These are phyloP conservation scores for Oceanodroma leucorhoa DNA, from an alignment of 2,797 vertebrate species.

Conservation along the genomic window DNA sequence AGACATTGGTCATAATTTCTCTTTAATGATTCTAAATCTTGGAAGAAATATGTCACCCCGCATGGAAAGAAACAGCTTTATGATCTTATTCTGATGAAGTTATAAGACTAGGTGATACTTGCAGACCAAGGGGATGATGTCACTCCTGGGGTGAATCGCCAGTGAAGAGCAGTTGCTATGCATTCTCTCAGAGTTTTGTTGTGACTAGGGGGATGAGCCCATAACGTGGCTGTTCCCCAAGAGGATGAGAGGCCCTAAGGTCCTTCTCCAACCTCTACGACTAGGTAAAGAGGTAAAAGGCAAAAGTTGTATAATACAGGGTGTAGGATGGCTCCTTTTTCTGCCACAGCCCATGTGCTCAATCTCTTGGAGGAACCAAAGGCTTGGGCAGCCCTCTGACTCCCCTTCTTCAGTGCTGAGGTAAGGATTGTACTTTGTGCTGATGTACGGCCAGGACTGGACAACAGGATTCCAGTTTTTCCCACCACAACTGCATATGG, in stretches of 20 bases:
- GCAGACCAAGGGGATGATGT: background rate
- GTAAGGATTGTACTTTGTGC: background rate
- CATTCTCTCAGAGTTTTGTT: rapidly evolving
- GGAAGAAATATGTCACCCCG: background rate
- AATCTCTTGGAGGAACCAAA: background rate
- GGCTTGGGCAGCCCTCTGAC: background rate
- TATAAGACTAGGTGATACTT: background rate
- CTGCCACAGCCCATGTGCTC: background rate
- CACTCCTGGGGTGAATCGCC: background rate
- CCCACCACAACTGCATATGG: background rate
- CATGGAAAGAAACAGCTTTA: background rate
- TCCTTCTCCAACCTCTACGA: background rate
- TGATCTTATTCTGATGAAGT: background rate
- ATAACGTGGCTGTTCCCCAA: rapidly evolving
- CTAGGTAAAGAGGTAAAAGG: background rate
- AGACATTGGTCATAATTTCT: background rate
- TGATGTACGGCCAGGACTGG: rapidly evolving
- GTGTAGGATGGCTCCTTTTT: background rate
- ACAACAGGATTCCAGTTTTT: background rate
- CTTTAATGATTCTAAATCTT: background rate
- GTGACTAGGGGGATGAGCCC: rapidly evolving
- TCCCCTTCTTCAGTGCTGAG: background rate
- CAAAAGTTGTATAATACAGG: background rate
- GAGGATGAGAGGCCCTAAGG: rapidly evolving
- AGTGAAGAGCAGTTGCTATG: background rate